phyloP scores from a whole-genome alignment of 2,888 invertebrate genomes.

The Blera fallax region DNA sequence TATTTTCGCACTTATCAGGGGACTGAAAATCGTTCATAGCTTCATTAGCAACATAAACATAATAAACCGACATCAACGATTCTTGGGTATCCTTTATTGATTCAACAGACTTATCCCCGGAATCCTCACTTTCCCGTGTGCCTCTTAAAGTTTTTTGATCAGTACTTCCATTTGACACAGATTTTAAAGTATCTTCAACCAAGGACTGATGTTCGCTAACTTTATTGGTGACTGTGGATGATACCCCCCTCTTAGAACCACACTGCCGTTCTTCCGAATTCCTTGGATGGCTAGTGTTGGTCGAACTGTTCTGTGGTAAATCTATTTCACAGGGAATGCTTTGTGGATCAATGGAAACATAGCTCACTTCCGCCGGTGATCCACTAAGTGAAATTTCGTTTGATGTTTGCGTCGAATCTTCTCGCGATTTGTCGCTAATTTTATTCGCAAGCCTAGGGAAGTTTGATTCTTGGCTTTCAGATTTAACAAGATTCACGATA shows the following conservation, averaged over 20 bases:
- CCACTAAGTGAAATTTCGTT: not conserved
- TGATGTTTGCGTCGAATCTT: not conserved
- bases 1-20: not conserved
- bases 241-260: not conserved
- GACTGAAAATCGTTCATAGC: not conserved
- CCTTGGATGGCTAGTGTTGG: not conserved
- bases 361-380: not conserved
- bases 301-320: not conserved
- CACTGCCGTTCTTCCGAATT: not conserved
- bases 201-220: not conserved
- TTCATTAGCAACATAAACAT: not conserved
- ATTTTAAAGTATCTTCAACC: not conserved
- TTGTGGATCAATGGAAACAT: conserved; percentile 20
- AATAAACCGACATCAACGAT: not conserved
- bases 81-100: not conserved
- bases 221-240: not conserved
- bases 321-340: conserved; percentile 31
- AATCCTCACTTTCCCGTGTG: not conserved
- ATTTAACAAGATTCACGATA: not conserved
- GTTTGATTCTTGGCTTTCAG: not conserved
- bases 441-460: no score
- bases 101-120: not conserved
- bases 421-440: no score
- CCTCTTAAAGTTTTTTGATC: not conserved
- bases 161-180: not conserved